Conservation (phyloP, 2,113 vertebrate species). For the Alces alces region DNA sequence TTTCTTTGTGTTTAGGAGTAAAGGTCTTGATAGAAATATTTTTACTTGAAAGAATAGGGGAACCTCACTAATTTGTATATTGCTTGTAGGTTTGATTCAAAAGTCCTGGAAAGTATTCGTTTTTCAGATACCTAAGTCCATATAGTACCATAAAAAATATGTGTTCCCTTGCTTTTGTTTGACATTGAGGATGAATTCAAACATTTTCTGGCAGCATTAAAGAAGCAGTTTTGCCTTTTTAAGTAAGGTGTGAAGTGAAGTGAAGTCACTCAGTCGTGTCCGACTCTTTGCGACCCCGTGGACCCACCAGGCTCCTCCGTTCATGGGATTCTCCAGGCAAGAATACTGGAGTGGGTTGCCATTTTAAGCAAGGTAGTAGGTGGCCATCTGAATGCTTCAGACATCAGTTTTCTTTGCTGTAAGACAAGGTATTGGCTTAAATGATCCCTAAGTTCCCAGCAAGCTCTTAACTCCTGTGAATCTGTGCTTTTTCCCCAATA, state of each 20-base stretch:
- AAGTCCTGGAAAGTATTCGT: background rate
- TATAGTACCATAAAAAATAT: background rate
- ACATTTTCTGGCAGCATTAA: background rate
- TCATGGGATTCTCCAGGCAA: too few relatives aligned
- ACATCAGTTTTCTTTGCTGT: background rate
- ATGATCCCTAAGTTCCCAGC: background rate
- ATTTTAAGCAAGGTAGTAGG: conserved; percentile 9
- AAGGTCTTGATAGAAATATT: background rate
- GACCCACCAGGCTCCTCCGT: too few relatives aligned
- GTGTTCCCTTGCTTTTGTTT: background rate
- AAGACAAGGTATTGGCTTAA: background rate
- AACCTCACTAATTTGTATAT: background rate
- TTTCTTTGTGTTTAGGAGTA: conserved; percentile 19
- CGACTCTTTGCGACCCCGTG: too few relatives aligned
- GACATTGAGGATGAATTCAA: background rate
- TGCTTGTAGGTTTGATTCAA: conserved; percentile 10
- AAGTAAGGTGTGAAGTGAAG: background rate
- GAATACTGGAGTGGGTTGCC: background rate
- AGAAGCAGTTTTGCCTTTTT: background rate
- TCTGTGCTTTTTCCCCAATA: background rate
- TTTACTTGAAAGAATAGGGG: background rate
- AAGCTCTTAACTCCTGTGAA: background rate
- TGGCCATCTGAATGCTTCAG: background rate
- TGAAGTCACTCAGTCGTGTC: too few relatives aligned
- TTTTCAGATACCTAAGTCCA: background rate